Conservation (phyloP, 2,797 vertebrate species). For the Danio kyathit region DNA sequence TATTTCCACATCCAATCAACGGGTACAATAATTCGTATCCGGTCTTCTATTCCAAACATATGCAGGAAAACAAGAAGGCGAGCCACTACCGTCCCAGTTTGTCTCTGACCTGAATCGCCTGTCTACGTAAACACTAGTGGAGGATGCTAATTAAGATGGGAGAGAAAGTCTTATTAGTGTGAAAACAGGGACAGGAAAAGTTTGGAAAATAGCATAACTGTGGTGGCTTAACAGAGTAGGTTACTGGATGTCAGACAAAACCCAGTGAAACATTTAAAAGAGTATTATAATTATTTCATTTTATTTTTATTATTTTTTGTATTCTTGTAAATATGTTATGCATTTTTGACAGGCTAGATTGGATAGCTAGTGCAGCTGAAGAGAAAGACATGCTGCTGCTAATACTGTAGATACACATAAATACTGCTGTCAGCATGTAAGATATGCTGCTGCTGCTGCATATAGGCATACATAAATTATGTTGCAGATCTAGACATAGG, state of each 20-base stretch:
- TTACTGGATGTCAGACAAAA: constrained; percentile 3
- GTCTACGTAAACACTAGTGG: constrained; percentile 73
- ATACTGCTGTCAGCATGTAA: no score
- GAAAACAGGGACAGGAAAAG: constrained; percentile 59
- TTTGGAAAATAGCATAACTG: constrained; percentile 19
- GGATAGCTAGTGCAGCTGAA: no score
- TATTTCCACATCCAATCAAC: constrained; percentile 78
- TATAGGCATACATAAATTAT: no score
- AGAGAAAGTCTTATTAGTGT: constrained; percentile 50
- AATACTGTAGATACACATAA: no score
- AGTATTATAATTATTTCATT: no score
- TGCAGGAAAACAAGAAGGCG: constrained; percentile 69
- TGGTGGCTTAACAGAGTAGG: constrained; percentile 23
- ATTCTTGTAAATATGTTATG: neutral
- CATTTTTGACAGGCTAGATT: no score
- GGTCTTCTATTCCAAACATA: constrained; percentile 57
- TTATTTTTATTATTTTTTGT: neutral
- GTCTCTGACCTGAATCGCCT: constrained; percentile 79
- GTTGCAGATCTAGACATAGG: no score
- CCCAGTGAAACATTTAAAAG: neutral
- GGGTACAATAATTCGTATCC: constrained; percentile 38
- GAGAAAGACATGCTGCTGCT: no score
- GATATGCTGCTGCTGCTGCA: no score
- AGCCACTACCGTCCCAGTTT: constrained; percentile 73
- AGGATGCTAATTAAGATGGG: constrained; percentile 76